phyloP scores from a whole-genome alignment of 2,113 vertebrate genomes.

The Brevimyrus niger region DNA sequence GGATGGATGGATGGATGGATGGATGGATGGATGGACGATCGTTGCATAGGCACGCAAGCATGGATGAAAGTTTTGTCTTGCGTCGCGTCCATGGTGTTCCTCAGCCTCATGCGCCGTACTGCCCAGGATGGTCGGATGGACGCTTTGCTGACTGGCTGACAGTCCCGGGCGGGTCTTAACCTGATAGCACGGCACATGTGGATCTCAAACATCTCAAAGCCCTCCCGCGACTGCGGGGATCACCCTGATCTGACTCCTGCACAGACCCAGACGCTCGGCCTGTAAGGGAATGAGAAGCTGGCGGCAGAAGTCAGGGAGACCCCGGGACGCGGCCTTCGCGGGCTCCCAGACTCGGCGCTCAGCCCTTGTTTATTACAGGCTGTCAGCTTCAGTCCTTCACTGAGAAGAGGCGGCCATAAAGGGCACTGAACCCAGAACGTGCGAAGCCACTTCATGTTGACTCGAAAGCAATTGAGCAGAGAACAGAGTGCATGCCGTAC shows the following conservation, averaged over 20 bases:
- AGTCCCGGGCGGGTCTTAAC: background rate
- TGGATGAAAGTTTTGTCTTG: constrained; percentile 16
- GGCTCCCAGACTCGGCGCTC: background rate
- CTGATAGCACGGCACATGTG: background rate
- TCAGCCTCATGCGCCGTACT: background rate
- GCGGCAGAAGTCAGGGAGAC: background rate
- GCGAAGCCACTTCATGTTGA: background rate
- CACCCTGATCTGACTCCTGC: too few relatives aligned
- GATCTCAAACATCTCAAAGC: constrained; percentile 3
- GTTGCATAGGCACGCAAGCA: constrained; percentile 19
- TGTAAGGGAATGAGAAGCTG: background rate
- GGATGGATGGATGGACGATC: too few relatives aligned
- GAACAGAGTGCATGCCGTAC: background rate
- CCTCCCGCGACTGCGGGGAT: background rate
- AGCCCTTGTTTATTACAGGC: background rate
- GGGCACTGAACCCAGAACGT: background rate
- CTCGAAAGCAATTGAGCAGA: background rate
- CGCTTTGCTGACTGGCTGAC: constrained; percentile 22
- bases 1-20: too few relatives aligned
- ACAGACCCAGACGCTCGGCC: background rate
- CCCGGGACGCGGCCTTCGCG: background rate
- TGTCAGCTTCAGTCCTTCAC: background rate
- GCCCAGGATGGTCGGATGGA: background rate
- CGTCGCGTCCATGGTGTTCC: background rate
- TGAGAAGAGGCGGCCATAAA: background rate